These are phyloP conservation scores for Odontomyia ornata DNA, from an alignment of 2,888 invertebrate genomes.

Conservation along the genomic window DNA sequence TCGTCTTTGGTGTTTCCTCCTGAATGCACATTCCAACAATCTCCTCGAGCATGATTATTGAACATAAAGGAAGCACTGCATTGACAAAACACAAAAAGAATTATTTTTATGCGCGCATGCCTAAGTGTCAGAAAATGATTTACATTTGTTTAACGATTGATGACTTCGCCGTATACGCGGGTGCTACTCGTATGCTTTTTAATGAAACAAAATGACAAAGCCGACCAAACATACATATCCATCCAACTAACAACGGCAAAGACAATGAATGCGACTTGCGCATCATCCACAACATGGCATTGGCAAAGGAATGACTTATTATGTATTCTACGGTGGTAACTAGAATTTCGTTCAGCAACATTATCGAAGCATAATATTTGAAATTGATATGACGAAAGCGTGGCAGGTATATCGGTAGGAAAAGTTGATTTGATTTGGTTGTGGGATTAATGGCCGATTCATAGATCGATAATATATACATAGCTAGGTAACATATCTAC, in stretches of 20 bases:
- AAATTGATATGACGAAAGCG: not conserved
- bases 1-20: too few species aligned
- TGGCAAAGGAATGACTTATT: conserved; percentile 37
- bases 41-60: too few species aligned
- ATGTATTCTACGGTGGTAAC: conserved; percentile 46
- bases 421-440: too few species aligned
- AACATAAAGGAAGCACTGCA: not conserved
- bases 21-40: too few species aligned
- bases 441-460: too few species aligned
- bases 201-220: too few species aligned
- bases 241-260: too few species aligned
- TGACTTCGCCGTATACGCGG: conserved; percentile 50
- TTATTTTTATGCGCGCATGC: conserved; percentile 50
- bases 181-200: conserved; percentile 6
- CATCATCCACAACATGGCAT: conserved; percentile 42
- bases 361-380: conserved; percentile 47
- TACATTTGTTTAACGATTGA: conserved; percentile 51
- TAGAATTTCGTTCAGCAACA: conserved; percentile 51
- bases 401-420: not conserved
- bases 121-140: conserved; percentile 51
- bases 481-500: too few species aligned
- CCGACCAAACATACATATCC: too few species aligned
- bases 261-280: too few species aligned
- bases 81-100: conserved; percentile 25
- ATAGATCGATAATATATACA: too few species aligned